A percentile compares a stretch with the other conserved stretches of the same genome.
phyloP scores from a whole-genome alignment of 1,140 invertebrate genomes.

The Lithobius niger region DNA sequence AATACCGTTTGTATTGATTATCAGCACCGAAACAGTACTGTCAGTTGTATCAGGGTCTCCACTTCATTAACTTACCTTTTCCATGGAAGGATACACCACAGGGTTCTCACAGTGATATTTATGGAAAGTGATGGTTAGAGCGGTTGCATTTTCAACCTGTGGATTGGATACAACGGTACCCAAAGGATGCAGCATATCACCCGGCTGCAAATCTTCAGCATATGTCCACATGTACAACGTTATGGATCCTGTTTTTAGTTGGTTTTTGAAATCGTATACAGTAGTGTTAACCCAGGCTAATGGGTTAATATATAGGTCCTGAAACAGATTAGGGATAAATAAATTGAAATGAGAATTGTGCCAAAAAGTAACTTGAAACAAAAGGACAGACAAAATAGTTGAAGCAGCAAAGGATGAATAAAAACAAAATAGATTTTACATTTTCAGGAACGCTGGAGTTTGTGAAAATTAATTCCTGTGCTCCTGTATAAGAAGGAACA shows the following conservation, averaged over 20 bases:
- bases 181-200: constrained; percentile 70
- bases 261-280: constrained; percentile 83
- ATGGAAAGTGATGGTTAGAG: constrained; percentile 66
- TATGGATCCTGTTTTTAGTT: constrained; percentile 65
- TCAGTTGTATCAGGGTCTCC: too few relatives aligned
- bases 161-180: constrained; percentile 78
- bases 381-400: constrained; percentile 8
- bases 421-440: constrained; percentile 14
- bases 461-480: too few relatives aligned
- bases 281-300: constrained; percentile 90
- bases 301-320: constrained; percentile 60
- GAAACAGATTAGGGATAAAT: too few relatives aligned
- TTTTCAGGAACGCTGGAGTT: too few relatives aligned
- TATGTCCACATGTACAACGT: constrained; percentile 84
- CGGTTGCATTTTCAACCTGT: constrained; percentile 58
- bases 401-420: constrained; percentile 8
- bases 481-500: too few relatives aligned
- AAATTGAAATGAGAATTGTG: too few relatives aligned
- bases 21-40: too few relatives aligned
- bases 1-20: too few relatives aligned
- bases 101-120: constrained; percentile 50
- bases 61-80: constrained; percentile 41
- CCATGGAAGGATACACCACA: constrained; percentile 53
- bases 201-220: constrained; percentile 62
- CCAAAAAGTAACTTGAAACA: too few relatives aligned